These are phyloP conservation scores for Periplaneta americana DNA, from an alignment of 1,140 invertebrate species.

Conservation along the genomic window DNA sequence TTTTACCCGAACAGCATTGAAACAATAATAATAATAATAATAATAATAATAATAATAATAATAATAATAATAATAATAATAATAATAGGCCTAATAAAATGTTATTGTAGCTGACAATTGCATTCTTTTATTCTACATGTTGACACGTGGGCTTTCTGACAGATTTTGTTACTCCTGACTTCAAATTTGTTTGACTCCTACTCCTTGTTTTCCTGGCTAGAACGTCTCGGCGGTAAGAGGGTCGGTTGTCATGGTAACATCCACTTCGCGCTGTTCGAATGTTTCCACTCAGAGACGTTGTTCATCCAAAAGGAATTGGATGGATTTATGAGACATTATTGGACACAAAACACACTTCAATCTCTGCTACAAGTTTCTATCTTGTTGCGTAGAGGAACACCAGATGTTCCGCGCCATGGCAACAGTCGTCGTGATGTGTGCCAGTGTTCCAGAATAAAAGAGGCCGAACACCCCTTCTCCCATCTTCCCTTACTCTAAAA, in stretches of 20 bases:
- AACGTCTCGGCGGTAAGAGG: not conserved
- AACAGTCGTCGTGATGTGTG: not conserved
- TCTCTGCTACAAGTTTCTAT: not conserved
- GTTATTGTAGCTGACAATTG: no score
- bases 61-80: no score
- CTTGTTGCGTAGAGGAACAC: not conserved
- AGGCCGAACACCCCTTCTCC: no score
- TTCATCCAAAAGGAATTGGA: not conserved
- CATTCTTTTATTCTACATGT: no score
- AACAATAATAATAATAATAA: no score
- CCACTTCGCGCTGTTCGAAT: not conserved
- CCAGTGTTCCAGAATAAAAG: not conserved
- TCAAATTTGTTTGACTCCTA: not conserved
- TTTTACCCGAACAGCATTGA: no score
- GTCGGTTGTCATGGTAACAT: not conserved
- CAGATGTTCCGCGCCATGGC: not conserved
- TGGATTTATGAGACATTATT: not conserved
- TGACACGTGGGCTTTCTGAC: no score
- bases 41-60: no score
- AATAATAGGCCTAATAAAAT: no score
- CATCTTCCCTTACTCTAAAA: not conserved
- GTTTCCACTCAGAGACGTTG: not conserved
- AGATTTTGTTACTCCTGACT: not conserved
- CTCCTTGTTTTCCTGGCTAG: not conserved
- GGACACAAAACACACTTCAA: not conserved